These are phyloP conservation scores for Crossaster papposus DNA, from an alignment of 53 echinoderm and acorn worm genomes.

Conservation along the genomic window DNA sequence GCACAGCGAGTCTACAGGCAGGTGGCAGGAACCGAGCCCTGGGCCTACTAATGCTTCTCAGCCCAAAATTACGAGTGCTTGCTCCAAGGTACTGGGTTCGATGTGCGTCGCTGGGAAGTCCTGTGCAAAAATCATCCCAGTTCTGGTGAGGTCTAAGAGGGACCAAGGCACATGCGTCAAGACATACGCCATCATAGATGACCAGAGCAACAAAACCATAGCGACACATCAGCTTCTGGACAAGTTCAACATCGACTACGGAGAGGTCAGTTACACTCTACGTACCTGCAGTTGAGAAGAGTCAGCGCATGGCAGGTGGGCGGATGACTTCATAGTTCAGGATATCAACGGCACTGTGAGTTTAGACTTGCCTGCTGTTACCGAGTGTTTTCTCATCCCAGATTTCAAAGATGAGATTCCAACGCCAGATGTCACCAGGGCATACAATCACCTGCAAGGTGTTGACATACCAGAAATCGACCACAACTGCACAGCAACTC, in stretches of 20 bases:
- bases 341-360: not conserved
- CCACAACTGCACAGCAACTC: not conserved
- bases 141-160: too few relatives aligned
- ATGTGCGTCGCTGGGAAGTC: conserved; percentile 20
- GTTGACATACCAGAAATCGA: conserved; percentile 16
- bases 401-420: conserved; percentile 21
- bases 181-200: conserved; percentile 20
- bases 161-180: too few relatives aligned
- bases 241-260: not conserved
- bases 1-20: too few relatives aligned
- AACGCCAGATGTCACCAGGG: conserved; percentile 14
- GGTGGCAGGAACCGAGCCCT: too few relatives aligned
- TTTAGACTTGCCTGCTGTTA: conserved; percentile 4
- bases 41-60: too few relatives aligned
- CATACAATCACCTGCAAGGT: conserved; percentile 15
- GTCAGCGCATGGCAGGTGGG: not conserved
- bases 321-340: not conserved
- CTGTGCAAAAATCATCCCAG: too few relatives aligned
- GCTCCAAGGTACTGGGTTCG: too few relatives aligned
- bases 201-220: conserved; percentile 27
- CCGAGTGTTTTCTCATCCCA: conserved; percentile 18
- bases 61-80: conserved; percentile 12
- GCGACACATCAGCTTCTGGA: not conserved
- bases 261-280: not conserved
- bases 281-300: too few relatives aligned